Percentiles rank a stretch among this genome's conserved stretches.
phyloP scores from a whole-genome alignment of 1,140 invertebrate species.

The Drosophila micromelanica region DNA sequence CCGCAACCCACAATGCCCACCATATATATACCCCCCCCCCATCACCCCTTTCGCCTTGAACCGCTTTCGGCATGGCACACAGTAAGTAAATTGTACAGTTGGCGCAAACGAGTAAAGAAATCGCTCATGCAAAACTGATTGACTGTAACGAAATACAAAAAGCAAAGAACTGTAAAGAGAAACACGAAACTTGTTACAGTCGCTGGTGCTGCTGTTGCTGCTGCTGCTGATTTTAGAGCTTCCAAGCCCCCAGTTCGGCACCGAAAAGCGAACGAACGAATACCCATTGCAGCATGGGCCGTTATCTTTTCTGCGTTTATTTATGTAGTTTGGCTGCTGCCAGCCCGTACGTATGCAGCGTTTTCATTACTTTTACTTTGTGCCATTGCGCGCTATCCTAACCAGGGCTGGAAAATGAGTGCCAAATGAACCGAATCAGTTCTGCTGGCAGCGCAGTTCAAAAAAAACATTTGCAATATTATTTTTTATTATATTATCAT shows the following conservation, averaged over 20 bases:
- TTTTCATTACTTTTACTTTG: constrained; percentile 65
- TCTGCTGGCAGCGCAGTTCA: background rate
- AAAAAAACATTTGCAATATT: background rate
- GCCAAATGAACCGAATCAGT: background rate
- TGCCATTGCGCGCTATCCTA: constrained; percentile 3
- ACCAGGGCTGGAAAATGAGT: constrained; percentile 24
- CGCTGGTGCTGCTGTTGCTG: no score
- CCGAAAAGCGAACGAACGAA: background rate
- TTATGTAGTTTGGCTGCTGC: constrained; percentile 56
- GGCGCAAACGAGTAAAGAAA: constrained; percentile 81
- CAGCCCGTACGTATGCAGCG: constrained; percentile 64
- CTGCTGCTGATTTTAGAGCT: background rate
- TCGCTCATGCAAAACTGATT: constrained; percentile 82
- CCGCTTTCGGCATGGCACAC: background rate
- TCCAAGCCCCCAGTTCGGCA: background rate
- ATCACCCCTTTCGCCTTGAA: background rate
- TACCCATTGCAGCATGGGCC: constrained; percentile 24
- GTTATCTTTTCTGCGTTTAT: constrained; percentile 71
- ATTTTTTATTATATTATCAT: no score
- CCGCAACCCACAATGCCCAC: constrained; percentile 26
- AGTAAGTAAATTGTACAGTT: constrained; percentile 78
- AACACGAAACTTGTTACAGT: constrained; percentile 59
- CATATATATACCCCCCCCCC: no score
- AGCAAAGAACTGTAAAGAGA: constrained; percentile 73
- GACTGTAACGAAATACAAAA: constrained; percentile 73